phyloP scores from a whole-genome alignment of 2,797 vertebrate genomes.

The Diplodus sargus region DNA sequence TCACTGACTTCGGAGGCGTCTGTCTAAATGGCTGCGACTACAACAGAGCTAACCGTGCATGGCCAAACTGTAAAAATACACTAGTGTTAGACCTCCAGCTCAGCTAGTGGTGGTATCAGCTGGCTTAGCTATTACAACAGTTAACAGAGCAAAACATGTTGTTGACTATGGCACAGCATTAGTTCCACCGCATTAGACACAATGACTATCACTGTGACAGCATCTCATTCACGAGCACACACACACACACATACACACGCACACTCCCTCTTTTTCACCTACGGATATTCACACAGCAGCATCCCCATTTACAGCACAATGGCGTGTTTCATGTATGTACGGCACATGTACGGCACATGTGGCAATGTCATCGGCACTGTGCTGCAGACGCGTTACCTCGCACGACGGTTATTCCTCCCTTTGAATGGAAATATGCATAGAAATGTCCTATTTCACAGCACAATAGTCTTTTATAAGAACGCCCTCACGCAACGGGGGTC shows the following conservation, averaged over 20 bases:
- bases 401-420: constrained; percentile 18
- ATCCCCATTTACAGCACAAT: constrained; percentile 66
- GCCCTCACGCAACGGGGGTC: constrained; percentile 23
- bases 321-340: constrained; percentile 47
- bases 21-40: constrained; percentile 28
- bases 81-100: constrained; percentile 60
- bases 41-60: constrained; percentile 54
- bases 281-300: constrained; percentile 36
- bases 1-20: constrained; percentile 10
- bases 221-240: constrained; percentile 63
- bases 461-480: constrained; percentile 36
- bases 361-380: constrained; percentile 39
- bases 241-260: neutral
- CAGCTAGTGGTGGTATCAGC: constrained; percentile 66
- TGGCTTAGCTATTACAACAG: constrained; percentile 75
- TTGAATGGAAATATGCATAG: constrained; percentile 20
- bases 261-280: constrained; percentile 37
- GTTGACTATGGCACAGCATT: constrained; percentile 79
- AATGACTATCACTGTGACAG: constrained; percentile 79
- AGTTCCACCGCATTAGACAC: constrained; percentile 82
- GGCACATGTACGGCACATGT: constrained; percentile 41
- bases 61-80: constrained; percentile 49
- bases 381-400: constrained; percentile 28
- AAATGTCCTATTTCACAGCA: constrained; percentile 33
- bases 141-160: constrained; percentile 81